A percentile compares a stretch with the other conserved stretches of the same genome.
Conservation (phyloP, 1,140 invertebrate genomes). For the Meloidogyne chitwoodi region DNA sequence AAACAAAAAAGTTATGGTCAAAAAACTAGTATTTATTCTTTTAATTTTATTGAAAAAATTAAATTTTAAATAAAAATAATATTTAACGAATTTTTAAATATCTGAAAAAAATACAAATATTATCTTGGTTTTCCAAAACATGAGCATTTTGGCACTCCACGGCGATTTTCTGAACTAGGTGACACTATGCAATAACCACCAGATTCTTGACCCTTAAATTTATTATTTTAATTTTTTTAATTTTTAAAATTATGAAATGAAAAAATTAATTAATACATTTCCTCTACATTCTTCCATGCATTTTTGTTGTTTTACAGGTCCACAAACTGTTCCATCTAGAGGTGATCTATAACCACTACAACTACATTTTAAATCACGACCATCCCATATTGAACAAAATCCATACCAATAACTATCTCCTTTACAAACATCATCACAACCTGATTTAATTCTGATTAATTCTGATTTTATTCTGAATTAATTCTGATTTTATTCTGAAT, state of each 20-base stretch:
- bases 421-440: conserved; percentile 16
- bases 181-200: background rate
- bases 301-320: background rate
- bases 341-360: conserved; percentile 7
- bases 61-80: too few relatives aligned
- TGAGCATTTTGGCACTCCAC: background rate
- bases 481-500: too few relatives aligned
- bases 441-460: too few relatives aligned
- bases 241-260: too few relatives aligned
- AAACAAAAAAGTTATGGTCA: background rate
- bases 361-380: conserved; percentile 1
- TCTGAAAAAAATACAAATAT: background rate
- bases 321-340: conserved; percentile 1
- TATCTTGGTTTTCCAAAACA: conserved; percentile 12
- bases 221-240: background rate
- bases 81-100: too few relatives aligned
- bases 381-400: conserved; percentile 11
- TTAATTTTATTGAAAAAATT: too few relatives aligned
- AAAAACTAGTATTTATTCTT: too few relatives aligned
- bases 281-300: background rate
- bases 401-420: conserved; percentile 16
- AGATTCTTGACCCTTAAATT: conserved; percentile 10
- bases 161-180: background rate
- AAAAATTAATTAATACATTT: background rate
- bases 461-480: too few relatives aligned